Evolutionary conservation across 2,797 vertebrate species (phyloP), one percentile per base, ranked within the genome.

Genomic region (Hydrocynus forskahlii): DNA sequence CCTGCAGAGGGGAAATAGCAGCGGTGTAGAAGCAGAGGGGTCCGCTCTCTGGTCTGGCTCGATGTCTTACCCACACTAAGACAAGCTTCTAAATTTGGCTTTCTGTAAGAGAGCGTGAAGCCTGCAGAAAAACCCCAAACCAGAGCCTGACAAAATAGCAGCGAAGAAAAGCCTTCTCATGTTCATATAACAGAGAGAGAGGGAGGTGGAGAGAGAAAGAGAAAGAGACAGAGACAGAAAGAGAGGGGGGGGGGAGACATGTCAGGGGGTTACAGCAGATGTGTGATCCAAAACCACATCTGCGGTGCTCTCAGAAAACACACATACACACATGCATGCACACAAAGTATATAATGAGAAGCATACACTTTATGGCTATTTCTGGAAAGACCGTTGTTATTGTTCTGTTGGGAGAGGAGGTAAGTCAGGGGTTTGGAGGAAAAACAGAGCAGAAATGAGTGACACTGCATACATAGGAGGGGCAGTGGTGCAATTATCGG

Each of bases 311-410:
- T 45, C 23, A 64, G 60, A 68, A 81, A 23, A 57, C 62, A 81
- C 57, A 86, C 55, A 76, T 29, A 43, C 60, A 76, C 55, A 81
- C 50, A 45, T 74, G 75, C 73, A 67, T 14, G 71, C 76, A 84
- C 55, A 78, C 0, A 63, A 67, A 78, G 54, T 67, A 52, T 68
- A 79, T 78, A 92, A 92, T 91, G 87, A 91, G 90, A 92, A 93
- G 86, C 90, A 92, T 86, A 91, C 77, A 89, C 14, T 87, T 84
- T 86, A 85, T 88, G 86, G 89, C 89, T 92, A 87, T 91, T 92
- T 94, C 89, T 91, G 88, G 86, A 90, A 88, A 88, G 89, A 87
- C 88, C 84, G 83, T 84, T 52, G 68, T 79, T 84, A 84, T 81
- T 81, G 25, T 83, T 83, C 50, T 75, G 57, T 69, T 77, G 62